Percentiles rank a stretch among this genome's conserved stretches.
Conservation (phyloP, 2,888 invertebrate genomes). For the Crepidodera aurea region DNA sequence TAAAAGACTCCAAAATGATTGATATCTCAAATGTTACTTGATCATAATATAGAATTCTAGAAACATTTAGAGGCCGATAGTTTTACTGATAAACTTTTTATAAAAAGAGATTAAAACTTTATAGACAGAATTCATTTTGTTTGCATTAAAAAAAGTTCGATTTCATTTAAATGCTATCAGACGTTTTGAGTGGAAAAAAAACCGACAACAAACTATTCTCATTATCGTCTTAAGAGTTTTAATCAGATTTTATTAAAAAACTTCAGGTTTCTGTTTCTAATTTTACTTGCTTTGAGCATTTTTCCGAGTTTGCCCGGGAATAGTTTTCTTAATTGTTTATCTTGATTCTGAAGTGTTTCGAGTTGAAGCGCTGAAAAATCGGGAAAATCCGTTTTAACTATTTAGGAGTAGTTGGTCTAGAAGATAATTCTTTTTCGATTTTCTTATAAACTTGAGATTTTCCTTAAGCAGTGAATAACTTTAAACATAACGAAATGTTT, state of each 20-base stretch:
- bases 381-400: constrained; percentile 12
- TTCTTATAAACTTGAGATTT: neutral
- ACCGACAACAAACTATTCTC: constrained; percentile 30
- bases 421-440: constrained; percentile 3
- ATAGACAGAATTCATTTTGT: neutral
- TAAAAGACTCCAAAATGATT: no score
- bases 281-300: constrained; percentile 25
- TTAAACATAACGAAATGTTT: neutral
- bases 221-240: constrained; percentile 33
- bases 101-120: no score
- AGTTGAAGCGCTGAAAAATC: constrained; percentile 7
- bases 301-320: constrained; percentile 13
- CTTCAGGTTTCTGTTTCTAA: constrained; percentile 33
- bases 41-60: no score
- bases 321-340: constrained; percentile 31
- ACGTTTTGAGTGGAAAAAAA: constrained; percentile 10
- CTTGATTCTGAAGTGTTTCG: constrained; percentile 21
- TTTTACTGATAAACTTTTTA: no score
- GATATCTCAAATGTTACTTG: no score
- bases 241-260: constrained; percentile 37
- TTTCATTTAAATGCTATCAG: constrained; percentile 1
- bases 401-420: constrained; percentile 8
- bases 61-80: no score
- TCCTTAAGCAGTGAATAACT: neutral
- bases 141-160: neutral